Evolutionary conservation across 2,113 vertebrate species (phyloP), one percentile per base, ranked within the genome.

Genomic region (Trematomus loennbergii): DNA sequence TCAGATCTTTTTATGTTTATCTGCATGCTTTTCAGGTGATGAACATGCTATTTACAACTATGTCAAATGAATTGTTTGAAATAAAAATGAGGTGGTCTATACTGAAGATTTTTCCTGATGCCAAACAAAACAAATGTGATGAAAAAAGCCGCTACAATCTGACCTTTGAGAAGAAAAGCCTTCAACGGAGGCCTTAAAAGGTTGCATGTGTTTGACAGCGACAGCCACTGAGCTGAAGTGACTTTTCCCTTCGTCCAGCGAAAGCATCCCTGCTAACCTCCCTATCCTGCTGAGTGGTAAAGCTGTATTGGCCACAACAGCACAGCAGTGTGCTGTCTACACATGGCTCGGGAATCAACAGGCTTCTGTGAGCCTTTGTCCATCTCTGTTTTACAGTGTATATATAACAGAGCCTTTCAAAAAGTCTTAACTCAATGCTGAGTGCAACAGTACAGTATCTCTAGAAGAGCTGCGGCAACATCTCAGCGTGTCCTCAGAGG

Each of bases 321-420:
- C 94, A 87, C 94, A 94, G 94, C 91, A 79, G 94, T 85, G 46
- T 73, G 73, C 87, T 88, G 92, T 91, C 93, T 78, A 84, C 93
- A 92, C 90, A 91, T 64, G 83, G 82, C 54, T 79, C 36, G 48
- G 69, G 86, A 92, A 86, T 89, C 92, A 90, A 90, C 88, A 87
- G 85, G 84, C 85, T 83, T 87, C 88, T 81, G 64, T 64, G 4
- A 85, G 84, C 74, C 78, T 91, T 88, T 92, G 90, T 93, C 82
- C 72, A 65, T 89, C 78, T 72, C 72, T 62, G 61, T 80, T 72
- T 87, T 83, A 22, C 50, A 82, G 76, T 74, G 82, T 65, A 83
- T 76, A 91, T 81, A 61, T 71, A 81, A 78, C 78, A 61, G 63
- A 59, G 82, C 48, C 45, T 84, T 85, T 58, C 82, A 25, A 61